A percentile compares a stretch with the other conserved stretches of the same genome.
phyloP scores from a whole-genome alignment of 2,113 vertebrate species.

The Cricetomys ansorgei region DNA sequence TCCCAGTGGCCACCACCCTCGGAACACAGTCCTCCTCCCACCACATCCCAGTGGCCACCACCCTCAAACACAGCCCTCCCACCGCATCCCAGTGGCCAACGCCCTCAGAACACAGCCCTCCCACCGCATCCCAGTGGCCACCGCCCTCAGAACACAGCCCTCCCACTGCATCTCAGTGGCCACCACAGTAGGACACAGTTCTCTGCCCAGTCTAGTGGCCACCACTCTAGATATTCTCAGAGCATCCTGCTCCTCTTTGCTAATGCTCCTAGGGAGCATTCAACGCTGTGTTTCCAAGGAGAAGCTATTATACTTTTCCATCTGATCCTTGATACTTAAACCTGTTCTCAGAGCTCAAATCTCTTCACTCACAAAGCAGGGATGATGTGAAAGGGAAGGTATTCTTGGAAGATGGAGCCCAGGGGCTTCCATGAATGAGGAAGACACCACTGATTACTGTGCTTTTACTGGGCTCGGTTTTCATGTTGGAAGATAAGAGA shows the following conservation, averaged over 20 bases:
- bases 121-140: neutral
- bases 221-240: neutral
- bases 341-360: neutral
- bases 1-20: neutral
- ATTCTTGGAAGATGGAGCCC: neutral
- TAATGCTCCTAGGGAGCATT: constrained; percentile 20
- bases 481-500: neutral
- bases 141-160: neutral
- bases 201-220: no score
- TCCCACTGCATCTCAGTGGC: no score
- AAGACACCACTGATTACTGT: neutral
- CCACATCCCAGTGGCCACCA: neutral
- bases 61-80: neutral
- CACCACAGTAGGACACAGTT: no score
- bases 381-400: neutral
- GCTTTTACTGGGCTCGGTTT: neutral
- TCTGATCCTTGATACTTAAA: constrained; percentile 19
- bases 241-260: neutral
- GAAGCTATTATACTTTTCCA: constrained; percentile 14
- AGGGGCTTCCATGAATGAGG: accelerated
- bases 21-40: neutral
- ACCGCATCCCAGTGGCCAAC: neutral
- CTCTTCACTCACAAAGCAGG: neutral
- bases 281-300: constrained; percentile 21
- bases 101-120: neutral